Percentiles rank a stretch among this genome's conserved stretches.
Conservation (phyloP, 1,140 invertebrate genomes). For the Drosophila serrata region DNA sequence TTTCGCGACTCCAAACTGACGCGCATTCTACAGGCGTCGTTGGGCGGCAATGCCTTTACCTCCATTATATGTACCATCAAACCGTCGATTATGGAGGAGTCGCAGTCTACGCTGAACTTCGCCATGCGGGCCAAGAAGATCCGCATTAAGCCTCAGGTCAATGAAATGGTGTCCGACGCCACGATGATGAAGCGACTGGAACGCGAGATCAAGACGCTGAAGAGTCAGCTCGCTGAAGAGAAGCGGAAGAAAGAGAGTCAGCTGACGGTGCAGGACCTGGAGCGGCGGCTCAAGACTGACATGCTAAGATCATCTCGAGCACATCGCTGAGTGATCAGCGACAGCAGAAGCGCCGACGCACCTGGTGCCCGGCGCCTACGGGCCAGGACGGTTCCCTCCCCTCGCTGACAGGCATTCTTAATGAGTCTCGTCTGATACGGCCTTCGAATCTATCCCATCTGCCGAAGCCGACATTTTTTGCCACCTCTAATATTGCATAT, state of each 20-base stretch:
- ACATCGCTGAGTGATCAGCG: constrained; percentile 58
- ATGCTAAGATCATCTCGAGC: constrained; percentile 72
- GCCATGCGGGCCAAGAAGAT: constrained; percentile 90
- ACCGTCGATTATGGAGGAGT: constrained; percentile 91
- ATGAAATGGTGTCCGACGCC: constrained; percentile 90
- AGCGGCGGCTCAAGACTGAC: constrained; percentile 62
- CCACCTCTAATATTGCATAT: constrained; percentile 2
- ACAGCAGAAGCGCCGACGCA: constrained; percentile 67
- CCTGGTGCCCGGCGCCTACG: constrained; percentile 61
- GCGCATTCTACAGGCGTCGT: constrained; percentile 92
- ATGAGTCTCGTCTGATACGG: neutral
- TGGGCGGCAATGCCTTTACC: constrained; percentile 95
- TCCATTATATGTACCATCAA: constrained; percentile 94
- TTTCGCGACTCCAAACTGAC: constrained; percentile 95
- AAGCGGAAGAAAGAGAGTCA: constrained; percentile 76
- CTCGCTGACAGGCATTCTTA: constrained; percentile 89
- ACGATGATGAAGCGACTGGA: constrained; percentile 89
- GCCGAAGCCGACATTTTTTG: constrained; percentile 68
- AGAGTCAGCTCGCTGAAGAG: constrained; percentile 86
- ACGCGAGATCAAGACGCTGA: constrained; percentile 86
- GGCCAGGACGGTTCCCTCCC: constrained; percentile 3
- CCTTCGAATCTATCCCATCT: constrained; percentile 38
- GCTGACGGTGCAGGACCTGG: constrained; percentile 65
- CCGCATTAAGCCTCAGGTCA: constrained; percentile 91
- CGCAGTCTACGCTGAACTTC: constrained; percentile 91